Conservation (phyloP, 2,113 vertebrate genomes). For the Halichoerus grypus region DNA sequence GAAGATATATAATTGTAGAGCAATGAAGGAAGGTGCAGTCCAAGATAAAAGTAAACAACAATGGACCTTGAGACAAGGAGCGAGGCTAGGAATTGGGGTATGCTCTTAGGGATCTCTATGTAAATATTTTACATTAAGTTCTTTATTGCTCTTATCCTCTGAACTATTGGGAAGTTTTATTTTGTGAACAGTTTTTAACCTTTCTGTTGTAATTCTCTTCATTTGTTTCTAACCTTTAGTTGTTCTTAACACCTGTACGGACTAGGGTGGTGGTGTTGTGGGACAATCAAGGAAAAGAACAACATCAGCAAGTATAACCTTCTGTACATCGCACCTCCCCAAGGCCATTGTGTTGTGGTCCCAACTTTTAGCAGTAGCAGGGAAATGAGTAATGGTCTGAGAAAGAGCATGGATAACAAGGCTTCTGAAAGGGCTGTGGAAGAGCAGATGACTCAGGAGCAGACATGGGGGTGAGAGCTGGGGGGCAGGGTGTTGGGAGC, state of each 20-base stretch:
- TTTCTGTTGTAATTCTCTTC: background rate
- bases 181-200: background rate
- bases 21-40: background rate
- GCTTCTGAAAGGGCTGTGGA: background rate
- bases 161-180: background rate
- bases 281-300: background rate
- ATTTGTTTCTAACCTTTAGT: background rate
- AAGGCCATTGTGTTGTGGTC: background rate
- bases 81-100: background rate
- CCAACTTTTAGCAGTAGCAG: background rate
- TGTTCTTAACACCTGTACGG: background rate
- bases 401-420: background rate
- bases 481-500: background rate
- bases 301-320: background rate
- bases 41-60: background rate
- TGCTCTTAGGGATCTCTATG: background rate
- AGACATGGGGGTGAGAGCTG: fast-evolving
- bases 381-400: background rate
- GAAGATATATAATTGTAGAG: background rate
- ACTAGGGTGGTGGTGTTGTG: background rate
- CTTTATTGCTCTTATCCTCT: background rate
- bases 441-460: background rate
- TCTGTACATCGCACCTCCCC: background rate
- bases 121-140: background rate
- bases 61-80: background rate